Base-by-base conservation (phyloP, 2,797 vertebrate genomes). In the Mormyrus hasselquistii region DNA sequence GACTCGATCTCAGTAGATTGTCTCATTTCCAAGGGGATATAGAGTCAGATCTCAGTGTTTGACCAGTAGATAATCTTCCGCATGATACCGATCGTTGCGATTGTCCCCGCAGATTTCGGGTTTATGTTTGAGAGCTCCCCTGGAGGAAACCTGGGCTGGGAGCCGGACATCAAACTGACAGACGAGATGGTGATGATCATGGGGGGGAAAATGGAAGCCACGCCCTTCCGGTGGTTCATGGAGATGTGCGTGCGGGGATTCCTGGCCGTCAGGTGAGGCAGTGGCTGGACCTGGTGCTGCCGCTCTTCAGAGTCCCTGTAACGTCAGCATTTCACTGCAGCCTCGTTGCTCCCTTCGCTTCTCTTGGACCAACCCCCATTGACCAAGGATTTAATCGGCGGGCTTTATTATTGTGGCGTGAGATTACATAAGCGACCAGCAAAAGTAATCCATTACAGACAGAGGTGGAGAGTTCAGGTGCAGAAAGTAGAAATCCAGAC, bases 171-270 rank as follows among this genome's bases (percentile, higher is more conserved):
- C 94, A 99, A 99, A 93, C 96, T 99, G 93, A 99, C 98, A 0
- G 98, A 99, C 0, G 98, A 99, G 94, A 99, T 99, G 98, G 98
- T 99, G 94, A 99, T 99, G 98, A 99, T 99, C 92, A 99, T 99
- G 98, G 98, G 98, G 0, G 98, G 98, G 44, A 99, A 99, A 93
- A 99, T 99, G 97, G 98, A 99, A 94, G 98, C 98, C 88, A 97
- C 97, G 0, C 98, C 97, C 0, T 97, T 99, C 94, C 98, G 98
- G 88, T 99, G 98, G 98, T 99, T 99, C 93, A 99, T 99, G 98
- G 98, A 99, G 94, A 99, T 99, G 98, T 99, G 98, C 89, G 98
- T 99, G 91, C 96, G 97, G 10, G 98, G 98, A 62, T 99, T 98
- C 93, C 94, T 99, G 93, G 98, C 98, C 0, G 97, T 99, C 92